Base-by-base conservation (phyloP, 2,888 invertebrate genomes). In the Aleiodes alternator region DNA sequence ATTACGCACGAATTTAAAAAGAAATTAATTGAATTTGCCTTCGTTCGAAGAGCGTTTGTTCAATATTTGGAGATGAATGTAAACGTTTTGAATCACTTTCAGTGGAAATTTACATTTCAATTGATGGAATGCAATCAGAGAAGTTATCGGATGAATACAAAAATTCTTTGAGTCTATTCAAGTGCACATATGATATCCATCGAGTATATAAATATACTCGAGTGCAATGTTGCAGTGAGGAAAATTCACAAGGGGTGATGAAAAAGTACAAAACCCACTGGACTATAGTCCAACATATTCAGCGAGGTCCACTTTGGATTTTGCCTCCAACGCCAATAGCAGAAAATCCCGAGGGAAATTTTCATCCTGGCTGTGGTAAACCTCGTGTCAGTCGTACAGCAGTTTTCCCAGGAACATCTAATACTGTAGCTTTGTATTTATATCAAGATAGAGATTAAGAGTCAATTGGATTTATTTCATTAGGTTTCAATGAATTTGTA, bases 261-360 rank as follows among this genome's bases (percentile, higher is more conserved):
- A 43, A 53, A 55, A 48, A 68, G 43, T 50, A 72, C 64, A 64
- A 61, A 55, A 55, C 14, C 31, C 43, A 55, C 64, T 31, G 53
- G 9, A 43, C 43, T 43, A 43, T 43, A 4, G 9, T 43, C 43
- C 43, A 43, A 43, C 43, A 72, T 53, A 34, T 59, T 50, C 59
- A 72, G 50, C 50, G 72, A 34, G 50, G 50, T 16, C 23, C 57
- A 48, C 75, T 71, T 69, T 66, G 57, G 55, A 55, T 57, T 43
- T 55, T n/a, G 55, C 55, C 56, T 34, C 70, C 34, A 12, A 16
- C 56, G 43, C 70, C 50, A 56, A 14, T 59, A 16, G 55, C 55
- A 38, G 55, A 38, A 43, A 56, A 71, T 83, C 86, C 82, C 82
- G 4, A 16, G 87, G 86, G 86, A 87, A 86, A 87, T 87, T 86